Evolutionary conservation across 2,113 vertebrate species (phyloP), one percentile per base, ranked within the genome.

Genomic region (Ovibos moschatus): DNA sequence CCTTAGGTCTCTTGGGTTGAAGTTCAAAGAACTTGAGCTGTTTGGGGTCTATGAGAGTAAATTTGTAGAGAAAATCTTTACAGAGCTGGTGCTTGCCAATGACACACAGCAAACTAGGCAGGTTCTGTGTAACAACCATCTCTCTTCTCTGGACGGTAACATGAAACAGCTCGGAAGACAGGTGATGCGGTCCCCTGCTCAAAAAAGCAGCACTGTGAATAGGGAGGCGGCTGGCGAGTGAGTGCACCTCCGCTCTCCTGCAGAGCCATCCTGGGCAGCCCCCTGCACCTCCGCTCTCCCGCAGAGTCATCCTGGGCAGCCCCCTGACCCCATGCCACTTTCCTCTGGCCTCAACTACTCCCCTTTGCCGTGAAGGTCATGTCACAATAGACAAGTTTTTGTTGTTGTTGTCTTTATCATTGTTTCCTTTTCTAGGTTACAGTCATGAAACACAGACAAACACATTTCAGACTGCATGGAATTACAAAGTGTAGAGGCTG

Each of bases 121-220:
- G 47, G 16, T 6, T 33, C 53, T 13, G 27, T 2, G 57, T 33
- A 17, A 60, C 5, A 0, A 2, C 12, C 1, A 7, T 25, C 23
- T n/a, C 28, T 27, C 62, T 92, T 40, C 57, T 76, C 55, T 87
- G 58, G 27, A 28, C 60, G 43, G 2, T 19, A 64, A 19, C 1
- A 36, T 6, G 40, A 47, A 36, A n/a, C 33, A 28, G 15, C 5
- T 81, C 27, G 19, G 28, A 60, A n/a, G 9, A 7, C 83, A 84
- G 71, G 27, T 7, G 40, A 28, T 58, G 9, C 10, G 1, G 6
- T 82, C 33, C 62, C 5, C 27, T 27, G 5, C 5, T 0, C 4
- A 15, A 45, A 25, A 23, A 27, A 8, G n/a, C 6, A 27, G 33
- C 14, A 8, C 0, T 4, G 23, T 40, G 7, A 2, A 57, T 7